phyloP scores from a whole-genome alignment of 2,888 invertebrate species.

The Sclerodermus sp. region DNA sequence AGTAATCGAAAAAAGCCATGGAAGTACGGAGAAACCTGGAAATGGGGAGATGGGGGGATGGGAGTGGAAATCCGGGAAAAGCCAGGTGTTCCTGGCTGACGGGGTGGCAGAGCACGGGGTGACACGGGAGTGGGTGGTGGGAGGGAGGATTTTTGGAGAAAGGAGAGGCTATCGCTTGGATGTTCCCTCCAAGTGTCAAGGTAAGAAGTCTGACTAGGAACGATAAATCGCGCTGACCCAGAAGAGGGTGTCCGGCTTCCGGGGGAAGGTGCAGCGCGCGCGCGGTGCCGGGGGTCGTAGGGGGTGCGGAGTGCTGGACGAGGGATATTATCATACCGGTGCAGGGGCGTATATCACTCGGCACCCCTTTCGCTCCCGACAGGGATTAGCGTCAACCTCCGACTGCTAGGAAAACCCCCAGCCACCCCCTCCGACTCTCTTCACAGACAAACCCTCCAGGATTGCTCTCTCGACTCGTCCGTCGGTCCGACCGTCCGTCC shows the following conservation, averaged over 20 bases:
- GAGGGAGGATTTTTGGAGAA: too few relatives aligned
- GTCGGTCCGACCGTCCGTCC: too few relatives aligned
- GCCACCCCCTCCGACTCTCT: constrained; percentile 25
- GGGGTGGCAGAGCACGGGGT: too few relatives aligned
- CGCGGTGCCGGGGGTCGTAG: constrained; percentile 16
- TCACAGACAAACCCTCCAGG: background rate
- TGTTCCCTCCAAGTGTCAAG: background rate
- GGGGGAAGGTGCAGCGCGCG: background rate
- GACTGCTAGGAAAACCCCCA: constrained; percentile 37
- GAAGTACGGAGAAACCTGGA: too few relatives aligned
- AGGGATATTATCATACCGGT: constrained; percentile 54
- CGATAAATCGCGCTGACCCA: constrained; percentile 13
- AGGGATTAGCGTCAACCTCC: constrained; percentile 55
- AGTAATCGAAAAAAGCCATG: too few relatives aligned
- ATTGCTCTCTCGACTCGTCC: background rate
- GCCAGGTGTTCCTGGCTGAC: too few relatives aligned
- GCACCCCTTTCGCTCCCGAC: constrained; percentile 49
- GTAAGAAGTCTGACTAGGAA: constrained; percentile 1
- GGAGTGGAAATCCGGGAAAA: too few relatives aligned
- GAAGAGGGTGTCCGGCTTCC: constrained; percentile 7
- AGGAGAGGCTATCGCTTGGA: too few relatives aligned
- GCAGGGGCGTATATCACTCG: constrained; percentile 52
- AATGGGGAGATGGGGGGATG: too few relatives aligned
- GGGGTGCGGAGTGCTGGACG: constrained; percentile 8
- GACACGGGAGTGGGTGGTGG: too few relatives aligned